Evolutionary conservation across 2,888 invertebrate species (phyloP).

Genomic region (Julus scanicus): DNA sequence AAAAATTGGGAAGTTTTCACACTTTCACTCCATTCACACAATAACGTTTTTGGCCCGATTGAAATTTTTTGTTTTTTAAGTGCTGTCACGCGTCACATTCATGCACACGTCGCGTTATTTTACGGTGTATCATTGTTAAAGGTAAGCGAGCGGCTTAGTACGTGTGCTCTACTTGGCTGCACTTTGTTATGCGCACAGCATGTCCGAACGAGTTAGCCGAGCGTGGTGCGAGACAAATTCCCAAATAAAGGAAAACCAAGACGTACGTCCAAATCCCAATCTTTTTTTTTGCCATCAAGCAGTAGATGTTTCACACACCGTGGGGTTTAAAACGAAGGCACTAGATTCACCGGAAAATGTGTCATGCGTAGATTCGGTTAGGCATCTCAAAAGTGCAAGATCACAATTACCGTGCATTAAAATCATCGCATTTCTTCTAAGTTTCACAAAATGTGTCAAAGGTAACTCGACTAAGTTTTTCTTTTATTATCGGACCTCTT

Average conservation of each 20-base stretch:
- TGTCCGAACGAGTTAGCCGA: not conserved
- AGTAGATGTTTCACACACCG: not conserved
- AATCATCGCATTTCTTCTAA: not conserved
- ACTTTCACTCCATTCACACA: too few relatives aligned
- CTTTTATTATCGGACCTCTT: too few relatives aligned
- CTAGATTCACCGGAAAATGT: not conserved
- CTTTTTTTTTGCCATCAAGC: not conserved
- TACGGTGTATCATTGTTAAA: too few relatives aligned
- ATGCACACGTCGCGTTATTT: too few relatives aligned
- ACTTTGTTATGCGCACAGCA: not conserved
- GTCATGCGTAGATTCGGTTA: not conserved
- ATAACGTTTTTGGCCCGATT: not conserved
- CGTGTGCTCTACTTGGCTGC: not conserved
- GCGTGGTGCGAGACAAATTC: not conserved
- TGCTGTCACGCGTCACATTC: too few relatives aligned
- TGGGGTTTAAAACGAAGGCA: not conserved
- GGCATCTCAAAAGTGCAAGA: not conserved
- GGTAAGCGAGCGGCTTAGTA: not conserved
- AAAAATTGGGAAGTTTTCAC: too few relatives aligned
- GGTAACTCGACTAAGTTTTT: not conserved
- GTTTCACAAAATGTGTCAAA: constrained; percentile 44
- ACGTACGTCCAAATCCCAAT: not conserved
- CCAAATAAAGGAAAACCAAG: not conserved
- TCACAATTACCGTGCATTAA: not conserved
- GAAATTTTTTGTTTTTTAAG: not conserved